Conservation (phyloP, 2,113 vertebrate genomes). For the Nycticebus coucang region DNA sequence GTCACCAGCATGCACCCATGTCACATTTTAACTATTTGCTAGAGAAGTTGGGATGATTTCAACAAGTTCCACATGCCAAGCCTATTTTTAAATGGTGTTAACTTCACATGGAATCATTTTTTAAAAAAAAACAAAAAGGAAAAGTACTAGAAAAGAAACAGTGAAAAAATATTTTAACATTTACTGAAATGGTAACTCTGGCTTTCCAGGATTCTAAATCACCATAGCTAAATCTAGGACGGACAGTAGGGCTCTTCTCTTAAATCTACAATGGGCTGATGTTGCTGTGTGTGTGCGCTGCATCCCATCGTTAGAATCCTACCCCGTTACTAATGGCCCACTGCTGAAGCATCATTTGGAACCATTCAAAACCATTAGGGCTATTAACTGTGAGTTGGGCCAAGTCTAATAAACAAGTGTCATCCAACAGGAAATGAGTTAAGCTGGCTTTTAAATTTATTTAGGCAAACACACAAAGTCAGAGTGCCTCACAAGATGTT, state of each 20-base stretch:
- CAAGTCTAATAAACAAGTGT: conserved; percentile 62
- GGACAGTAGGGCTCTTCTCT: not conserved
- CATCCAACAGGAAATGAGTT: conserved; percentile 66
- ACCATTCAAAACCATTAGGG: conserved; percentile 53
- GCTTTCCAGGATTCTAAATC: not conserved
- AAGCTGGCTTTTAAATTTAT: conserved; percentile 36
- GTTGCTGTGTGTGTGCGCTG: not conserved
- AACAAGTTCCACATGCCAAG: not conserved
- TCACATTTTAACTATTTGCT: not conserved
- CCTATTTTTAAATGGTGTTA: conserved; percentile 38
- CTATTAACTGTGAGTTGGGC: conserved; percentile 49
- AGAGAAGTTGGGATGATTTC: not conserved
- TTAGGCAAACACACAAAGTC: conserved; percentile 49
- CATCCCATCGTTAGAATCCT: not conserved
- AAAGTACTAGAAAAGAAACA: conserved; percentile 2
- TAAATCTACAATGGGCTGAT: not conserved
- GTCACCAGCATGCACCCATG: not conserved
- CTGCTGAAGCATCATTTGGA: not conserved
- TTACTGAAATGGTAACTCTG: not conserved
- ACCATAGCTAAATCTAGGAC: not conserved
- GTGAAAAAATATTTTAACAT: not conserved
- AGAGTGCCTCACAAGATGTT: conserved; percentile 32
- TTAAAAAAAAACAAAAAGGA: not conserved
- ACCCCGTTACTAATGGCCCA: not conserved
- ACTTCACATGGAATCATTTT: conserved; percentile 3